These are phyloP conservation scores for Chelidonichthys spinosus DNA, from an alignment of 2,797 vertebrate genomes.

Conservation along the genomic window DNA sequence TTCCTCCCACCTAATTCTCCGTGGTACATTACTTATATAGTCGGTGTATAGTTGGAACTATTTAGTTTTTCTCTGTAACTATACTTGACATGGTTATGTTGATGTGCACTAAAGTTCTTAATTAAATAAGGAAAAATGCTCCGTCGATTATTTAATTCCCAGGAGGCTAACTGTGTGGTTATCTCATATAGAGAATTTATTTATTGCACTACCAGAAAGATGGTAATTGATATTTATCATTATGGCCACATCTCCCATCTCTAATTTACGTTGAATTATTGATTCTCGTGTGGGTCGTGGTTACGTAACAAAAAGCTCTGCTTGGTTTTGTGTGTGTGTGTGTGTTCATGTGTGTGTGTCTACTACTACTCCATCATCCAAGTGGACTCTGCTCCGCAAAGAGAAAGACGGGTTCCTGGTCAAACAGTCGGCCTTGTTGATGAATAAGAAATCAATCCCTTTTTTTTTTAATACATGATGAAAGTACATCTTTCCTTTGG, in stretches of 20 bases:
- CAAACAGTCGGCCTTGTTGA: constrained; percentile 25
- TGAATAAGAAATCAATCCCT: constrained; percentile 23
- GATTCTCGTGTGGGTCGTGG: constrained; percentile 47
- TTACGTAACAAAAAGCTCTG: constrained; percentile 50
- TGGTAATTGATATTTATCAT: no score
- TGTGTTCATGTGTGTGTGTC: not conserved
- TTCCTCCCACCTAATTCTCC: no score
- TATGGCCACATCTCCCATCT: not conserved
- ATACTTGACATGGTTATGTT: no score
- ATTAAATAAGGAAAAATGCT: no score
- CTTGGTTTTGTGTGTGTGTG: constrained; percentile 13
- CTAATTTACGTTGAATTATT: constrained; percentile 36
- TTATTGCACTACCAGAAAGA: no score
- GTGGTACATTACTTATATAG: no score
- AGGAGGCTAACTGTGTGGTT: no score
- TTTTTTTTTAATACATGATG: constrained; percentile 24
- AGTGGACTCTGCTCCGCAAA: not conserved
- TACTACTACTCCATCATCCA: not conserved
- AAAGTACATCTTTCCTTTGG: constrained; percentile 1
- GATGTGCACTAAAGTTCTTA: no score
- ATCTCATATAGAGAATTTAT: no score
- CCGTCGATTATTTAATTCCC: no score
- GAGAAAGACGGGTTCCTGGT: constrained; percentile 40
- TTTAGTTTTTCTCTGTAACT: no score
- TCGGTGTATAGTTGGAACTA: no score